Base-by-base conservation (phyloP, 1,140 invertebrate genomes). In the Bombyx mandarina region DNA sequence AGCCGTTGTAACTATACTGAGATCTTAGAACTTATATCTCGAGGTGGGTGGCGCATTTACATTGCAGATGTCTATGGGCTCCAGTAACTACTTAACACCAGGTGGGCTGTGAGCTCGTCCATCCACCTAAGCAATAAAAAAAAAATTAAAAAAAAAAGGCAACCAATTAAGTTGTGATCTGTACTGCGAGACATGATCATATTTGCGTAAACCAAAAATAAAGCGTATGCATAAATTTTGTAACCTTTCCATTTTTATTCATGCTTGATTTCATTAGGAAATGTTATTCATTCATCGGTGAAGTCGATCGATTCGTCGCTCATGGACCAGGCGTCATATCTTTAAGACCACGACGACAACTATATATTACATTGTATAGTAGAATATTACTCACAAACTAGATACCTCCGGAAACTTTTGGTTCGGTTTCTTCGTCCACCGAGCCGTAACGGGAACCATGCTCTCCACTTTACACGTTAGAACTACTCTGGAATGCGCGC, bases 381-480 rank as follows among this genome's bases (percentile, higher is more conserved):
- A 43, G 4, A 42, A 10, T 18, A 42, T 42, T 50, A 77, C 79
- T 79, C 57, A 86, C 84, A 84, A 61, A 63, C 73, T 77, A 22
- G 75, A 72, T 45, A 71, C 68, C 8, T 65, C 65, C 8, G 59
- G 48, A 48, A 74, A 68, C 18, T 79, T 12, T 1, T 52, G 67
- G 0, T 46, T 47, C 3, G 52, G 55, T 45, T 75, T 69, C 58
- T 63, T 77, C 18, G 66, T 77, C 87, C 87, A 88, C 51, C 58
- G 60, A 0, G 69, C 77, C 3, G 57, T 63, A 2, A 84, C 67
- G 0, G 86, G 85, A 5, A 86, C 82, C 43, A 86, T 54, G 50
- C 84, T 88, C 50, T 86, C 81, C 44, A 86, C 73, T 7, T 58
- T 61, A 52, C 86, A 88, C 9, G 56, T 56, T 3, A 88, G 54